Percentiles rank a stretch among this genome's conserved stretches.
Conservation (phyloP, 2,888 invertebrate species). For the Trichopria drosophilae region DNA sequence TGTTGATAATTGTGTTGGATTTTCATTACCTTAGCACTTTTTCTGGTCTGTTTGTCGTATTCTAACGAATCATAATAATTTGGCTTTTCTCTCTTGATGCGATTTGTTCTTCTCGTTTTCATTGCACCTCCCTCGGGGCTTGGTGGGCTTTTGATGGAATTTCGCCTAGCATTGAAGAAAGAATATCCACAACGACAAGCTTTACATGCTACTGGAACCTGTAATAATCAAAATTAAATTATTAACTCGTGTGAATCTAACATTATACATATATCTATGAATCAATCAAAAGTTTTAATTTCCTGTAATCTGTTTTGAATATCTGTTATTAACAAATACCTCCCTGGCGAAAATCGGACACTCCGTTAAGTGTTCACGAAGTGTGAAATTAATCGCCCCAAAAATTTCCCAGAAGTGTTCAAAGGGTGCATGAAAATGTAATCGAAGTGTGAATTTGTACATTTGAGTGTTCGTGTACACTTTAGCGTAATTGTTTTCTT, state of each 20-base stretch:
- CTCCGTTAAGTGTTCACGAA: too few species aligned
- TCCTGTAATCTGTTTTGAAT: too few species aligned
- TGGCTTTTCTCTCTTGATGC: conserved; percentile 76
- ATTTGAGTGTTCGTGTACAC: too few species aligned
- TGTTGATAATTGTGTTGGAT: too few species aligned
- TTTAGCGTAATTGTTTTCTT: too few species aligned
- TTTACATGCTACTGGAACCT: conserved; percentile 85
- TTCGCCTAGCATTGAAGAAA: conserved; percentile 72
- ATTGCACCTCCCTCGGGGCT: conserved; percentile 55
- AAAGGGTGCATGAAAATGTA: too few species aligned
- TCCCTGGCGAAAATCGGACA: too few species aligned
- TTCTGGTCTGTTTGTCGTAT: conserved; percentile 75
- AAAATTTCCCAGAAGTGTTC: too few species aligned
- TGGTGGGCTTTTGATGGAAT: conserved; percentile 56
- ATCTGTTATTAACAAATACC: too few species aligned
- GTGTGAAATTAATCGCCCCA: too few species aligned
- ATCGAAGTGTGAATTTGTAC: too few species aligned
- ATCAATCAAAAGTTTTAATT: background rate
- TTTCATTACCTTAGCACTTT: conserved; percentile 60
- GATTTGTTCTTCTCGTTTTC: conserved; percentile 67
- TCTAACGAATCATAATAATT: conserved; percentile 83
- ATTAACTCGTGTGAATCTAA: conserved; percentile 4
- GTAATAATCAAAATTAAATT: conserved; percentile 29
- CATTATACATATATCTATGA: too few species aligned
- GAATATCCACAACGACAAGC: conserved; percentile 82